Conservation (phyloP, 1,140 invertebrate genomes). For the Pachypsylla venusta region DNA sequence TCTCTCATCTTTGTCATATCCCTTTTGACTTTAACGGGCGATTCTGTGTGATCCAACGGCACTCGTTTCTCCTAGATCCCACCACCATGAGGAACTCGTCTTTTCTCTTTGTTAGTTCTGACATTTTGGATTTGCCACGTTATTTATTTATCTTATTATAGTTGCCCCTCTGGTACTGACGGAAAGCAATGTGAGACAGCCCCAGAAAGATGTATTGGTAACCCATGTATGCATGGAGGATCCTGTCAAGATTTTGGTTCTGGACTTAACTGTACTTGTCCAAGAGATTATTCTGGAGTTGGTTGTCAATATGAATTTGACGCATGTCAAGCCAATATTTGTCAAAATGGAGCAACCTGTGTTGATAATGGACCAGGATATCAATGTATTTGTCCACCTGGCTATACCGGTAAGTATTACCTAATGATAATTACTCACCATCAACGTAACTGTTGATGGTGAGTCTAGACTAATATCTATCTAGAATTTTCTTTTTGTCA, state of each 20-base stretch:
- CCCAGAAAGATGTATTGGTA: constrained; percentile 86
- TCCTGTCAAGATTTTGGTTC: constrained; percentile 89
- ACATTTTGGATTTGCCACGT: not conserved
- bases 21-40: too few species aligned
- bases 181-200: constrained; percentile 90
- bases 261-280: constrained; percentile 84
- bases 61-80: too few species aligned
- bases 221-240: constrained; percentile 90
- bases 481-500: too few species aligned
- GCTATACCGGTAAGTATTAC: constrained; percentile 48
- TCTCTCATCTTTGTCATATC: too few species aligned
- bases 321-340: constrained; percentile 70
- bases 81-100: too few species aligned
- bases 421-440: too few species aligned
- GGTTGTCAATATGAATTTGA: constrained; percentile 90
- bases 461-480: too few species aligned
- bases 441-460: too few species aligned
- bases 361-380: constrained; percentile 69
- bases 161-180: constrained; percentile 83
- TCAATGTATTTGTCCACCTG: constrained; percentile 68
- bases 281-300: constrained; percentile 66
- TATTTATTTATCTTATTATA: constrained; percentile 24
- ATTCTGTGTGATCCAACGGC: too few species aligned
- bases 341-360: constrained; percentile 85
- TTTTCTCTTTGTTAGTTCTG: not conserved